Evolutionary conservation across 1,140 invertebrate species (phyloP), one percentile per base, ranked within the genome.

Genomic region (Orussus abietinus): DNA sequence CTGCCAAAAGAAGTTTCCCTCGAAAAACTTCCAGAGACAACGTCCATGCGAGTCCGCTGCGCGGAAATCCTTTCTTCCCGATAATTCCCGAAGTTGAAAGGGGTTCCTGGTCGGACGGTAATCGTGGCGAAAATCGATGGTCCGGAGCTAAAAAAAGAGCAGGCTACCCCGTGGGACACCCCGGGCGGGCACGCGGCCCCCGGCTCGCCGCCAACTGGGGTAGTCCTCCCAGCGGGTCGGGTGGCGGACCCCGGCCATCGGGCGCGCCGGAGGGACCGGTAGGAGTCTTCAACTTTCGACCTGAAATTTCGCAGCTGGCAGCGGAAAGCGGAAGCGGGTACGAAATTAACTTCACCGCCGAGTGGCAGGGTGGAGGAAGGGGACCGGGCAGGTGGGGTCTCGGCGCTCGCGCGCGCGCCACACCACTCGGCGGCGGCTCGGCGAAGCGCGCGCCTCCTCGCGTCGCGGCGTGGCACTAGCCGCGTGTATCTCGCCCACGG

Each of bases 251-350:
- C 6, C 12, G 18, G 21, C 17, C 39, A 19, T 33, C 17, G 37
- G 17, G 41, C 38, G 42, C 46, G 37, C 41, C 41, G 37, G 49
- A 44, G 41, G 43, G 42, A 48, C 45, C 49, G 22, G 17, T 25
- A 34, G 34, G 31, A 11, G 31, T 18, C 18, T 18, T 42, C 11
- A 33, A 31, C 36, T 41, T 2, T n/a, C 21, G 35, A n/a, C n/a
- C n/a, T n/a, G n/a, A 42, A 45, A 45, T 43, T 43, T 48, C 21
- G 49, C 47, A 47, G 35, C 40, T 45, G 45, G 22, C 43, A 41
- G 29, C 39, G 43, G 38, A 42, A 47, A 32, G 31, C 39, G 49
- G 42, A 52, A 49, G 30, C 30, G 36, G 31, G 35, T 52, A 34
- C 42, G 30, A 28, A 45, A 48, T 49, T 42, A 31, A 47, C 21